Percentiles rank a stretch among this genome's conserved stretches.
Conservation (phyloP, 1,140 invertebrate species). For the Drosophila persimilis region DNA sequence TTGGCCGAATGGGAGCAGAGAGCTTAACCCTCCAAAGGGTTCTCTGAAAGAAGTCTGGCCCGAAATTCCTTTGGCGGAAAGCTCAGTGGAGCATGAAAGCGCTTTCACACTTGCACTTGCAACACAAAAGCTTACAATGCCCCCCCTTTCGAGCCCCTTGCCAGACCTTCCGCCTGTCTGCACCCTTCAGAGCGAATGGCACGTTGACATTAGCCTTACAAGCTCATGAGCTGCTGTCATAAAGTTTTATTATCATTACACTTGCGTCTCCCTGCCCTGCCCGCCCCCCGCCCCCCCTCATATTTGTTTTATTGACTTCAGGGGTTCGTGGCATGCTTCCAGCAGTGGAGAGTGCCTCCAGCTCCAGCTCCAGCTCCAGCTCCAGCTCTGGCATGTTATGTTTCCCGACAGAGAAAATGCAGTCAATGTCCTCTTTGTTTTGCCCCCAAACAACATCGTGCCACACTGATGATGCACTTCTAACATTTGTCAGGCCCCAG, state of each 20-base stretch:
- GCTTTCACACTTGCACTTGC: conserved; percentile 70
- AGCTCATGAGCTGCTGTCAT: conserved; percentile 77
- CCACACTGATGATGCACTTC: conserved; percentile 56
- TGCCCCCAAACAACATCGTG: conserved; percentile 30
- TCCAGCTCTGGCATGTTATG: conserved; percentile 19
- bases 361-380: too few species aligned
- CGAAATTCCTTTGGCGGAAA: conserved; percentile 18
- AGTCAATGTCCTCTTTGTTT: conserved; percentile 79
- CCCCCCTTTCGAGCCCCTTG: background rate
- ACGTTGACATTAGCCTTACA: conserved; percentile 79
- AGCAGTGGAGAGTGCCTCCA: background rate
- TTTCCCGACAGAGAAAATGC: conserved; percentile 58
- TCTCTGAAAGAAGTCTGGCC: background rate
- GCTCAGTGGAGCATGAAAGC: conserved; percentile 72
- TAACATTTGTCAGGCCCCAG: conserved; percentile 64
- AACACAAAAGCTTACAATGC: conserved; percentile 16
- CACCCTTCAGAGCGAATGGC: conserved; percentile 17
- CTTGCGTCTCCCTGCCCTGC: conserved; percentile 38
- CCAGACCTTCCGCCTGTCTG: background rate
- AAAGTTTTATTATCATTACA: conserved; percentile 80
- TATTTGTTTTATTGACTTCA: conserved; percentile 75
- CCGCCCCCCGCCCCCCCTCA: background rate
- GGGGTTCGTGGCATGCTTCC: conserved; percentile 35
- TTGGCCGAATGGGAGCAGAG: too few species aligned
- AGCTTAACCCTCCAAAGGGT: conserved; percentile 26